phyloP scores from a whole-genome alignment of 1,140 invertebrate genomes.

The Lordiphosa mommai region DNA sequence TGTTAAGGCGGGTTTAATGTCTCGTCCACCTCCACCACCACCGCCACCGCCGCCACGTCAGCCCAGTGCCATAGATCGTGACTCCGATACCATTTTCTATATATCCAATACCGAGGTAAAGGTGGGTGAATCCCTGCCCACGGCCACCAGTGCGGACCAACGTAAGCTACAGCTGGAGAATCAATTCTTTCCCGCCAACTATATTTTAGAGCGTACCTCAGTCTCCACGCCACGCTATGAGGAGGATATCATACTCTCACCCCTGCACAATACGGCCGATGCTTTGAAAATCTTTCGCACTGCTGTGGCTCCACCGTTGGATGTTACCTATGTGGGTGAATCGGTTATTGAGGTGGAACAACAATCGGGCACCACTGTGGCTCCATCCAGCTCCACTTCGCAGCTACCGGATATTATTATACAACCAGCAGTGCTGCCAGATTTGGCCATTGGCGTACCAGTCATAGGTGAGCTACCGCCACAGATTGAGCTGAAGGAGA shows the following conservation, averaged over 20 bases:
- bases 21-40: constrained; percentile 27
- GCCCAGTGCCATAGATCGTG: constrained; percentile 58
- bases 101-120: constrained; percentile 79
- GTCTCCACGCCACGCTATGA: constrained; percentile 42
- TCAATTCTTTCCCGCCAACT: constrained; percentile 77
- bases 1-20: constrained; percentile 19
- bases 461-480: constrained; percentile 78
- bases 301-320: constrained; percentile 62
- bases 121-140: constrained; percentile 73
- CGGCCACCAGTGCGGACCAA: constrained; percentile 33
- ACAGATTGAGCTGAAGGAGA: constrained; percentile 78
- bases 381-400: constrained; percentile 8
- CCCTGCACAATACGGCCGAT: constrained; percentile 56
- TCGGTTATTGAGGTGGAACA: constrained; percentile 78
- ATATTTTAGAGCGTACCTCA: constrained; percentile 38
- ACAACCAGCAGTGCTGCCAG: constrained; percentile 72
- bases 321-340: constrained; percentile 77
- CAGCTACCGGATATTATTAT: constrained; percentile 70
- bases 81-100: constrained; percentile 79
- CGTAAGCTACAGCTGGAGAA: constrained; percentile 66
- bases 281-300: constrained; percentile 68
- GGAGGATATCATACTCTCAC: constrained; percentile 75
- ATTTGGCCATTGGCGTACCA: constrained; percentile 76
- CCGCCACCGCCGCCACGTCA: constrained; percentile 45
- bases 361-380: constrained; percentile 19